A percentile compares a stretch with the other conserved stretches of the same genome.
Evolutionary conservation across 2,797 vertebrate genomes (phyloP).

Genomic region (Lacerta viridis): DNA sequence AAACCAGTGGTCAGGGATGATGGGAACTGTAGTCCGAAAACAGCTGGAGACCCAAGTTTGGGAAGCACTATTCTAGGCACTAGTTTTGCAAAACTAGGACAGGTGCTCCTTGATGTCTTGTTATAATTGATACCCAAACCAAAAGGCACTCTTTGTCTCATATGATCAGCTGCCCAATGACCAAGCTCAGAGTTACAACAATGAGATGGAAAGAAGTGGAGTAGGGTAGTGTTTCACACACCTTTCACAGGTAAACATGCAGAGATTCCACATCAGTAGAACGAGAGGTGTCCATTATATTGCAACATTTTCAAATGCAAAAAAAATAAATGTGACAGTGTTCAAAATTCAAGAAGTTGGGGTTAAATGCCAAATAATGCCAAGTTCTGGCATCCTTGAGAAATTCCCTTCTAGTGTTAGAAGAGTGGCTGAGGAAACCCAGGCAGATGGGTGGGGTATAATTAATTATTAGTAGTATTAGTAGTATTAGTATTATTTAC

Average conservation of each 20-base stretch:
- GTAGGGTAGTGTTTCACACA: too few species aligned
- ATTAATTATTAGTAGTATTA: too few species aligned
- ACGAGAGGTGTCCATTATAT: background rate
- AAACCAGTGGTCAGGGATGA: too few species aligned
- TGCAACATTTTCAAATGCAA: background rate
- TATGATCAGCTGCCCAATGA: background rate
- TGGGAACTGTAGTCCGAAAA: too few species aligned
- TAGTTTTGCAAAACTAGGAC: background rate
- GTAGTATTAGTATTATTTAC: too few species aligned
- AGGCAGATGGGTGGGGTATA: too few species aligned
- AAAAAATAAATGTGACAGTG: background rate
- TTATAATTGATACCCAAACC: background rate
- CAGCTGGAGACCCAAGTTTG: too few species aligned
- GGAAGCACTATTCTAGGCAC: background rate
- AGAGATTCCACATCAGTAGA: background rate
- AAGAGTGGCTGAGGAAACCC: too few species aligned
- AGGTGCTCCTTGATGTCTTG: background rate
- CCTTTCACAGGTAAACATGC: background rate
- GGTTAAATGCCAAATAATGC: background rate
- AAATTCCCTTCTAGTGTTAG: background rate
- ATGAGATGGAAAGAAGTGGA: too few species aligned
- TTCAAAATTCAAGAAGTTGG: background rate
- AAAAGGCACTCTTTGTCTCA: background rate
- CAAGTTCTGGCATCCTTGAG: background rate
- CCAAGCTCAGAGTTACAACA: too few species aligned